Evolutionary conservation across 2,797 vertebrate genomes (phyloP), one percentile per base, ranked within the genome.

Genomic region (Pangasius krempfi): DNA sequence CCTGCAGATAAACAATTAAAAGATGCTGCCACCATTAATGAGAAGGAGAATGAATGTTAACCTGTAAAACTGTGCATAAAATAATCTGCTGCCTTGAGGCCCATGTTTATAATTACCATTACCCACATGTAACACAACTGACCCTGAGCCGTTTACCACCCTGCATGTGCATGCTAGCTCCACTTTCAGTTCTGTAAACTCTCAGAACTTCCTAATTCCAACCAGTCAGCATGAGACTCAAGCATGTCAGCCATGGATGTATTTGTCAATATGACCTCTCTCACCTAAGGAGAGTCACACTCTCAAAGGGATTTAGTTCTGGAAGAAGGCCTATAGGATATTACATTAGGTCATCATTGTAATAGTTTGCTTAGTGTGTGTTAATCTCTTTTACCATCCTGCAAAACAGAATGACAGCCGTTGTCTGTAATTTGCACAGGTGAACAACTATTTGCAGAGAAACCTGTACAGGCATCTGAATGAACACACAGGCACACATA

Each of bases 341-440:
- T 62, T 60, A 50, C 60, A 66, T 18, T 8, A 20, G 47, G 47
- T 37, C 64, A 52, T 52, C 62, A 25, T 54, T 33, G 81, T 70
- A 13, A 5, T 54, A 94, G 95, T 96, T 96, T 95, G 94, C 94
- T 94, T 94, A 96, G 95, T 94, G 95, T 93, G 93, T 90, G 91
- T 93, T 92, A 92, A 94, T 95, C 94, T 94, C 93, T 58, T 58
- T 37, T 37, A 80, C 30, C 6, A 20, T 79, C 88, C 88, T 92
- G 90, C 89, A 92, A 90, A 94, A 95, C 94, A 94, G 92, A 94
- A 93, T 91, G 94, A 85, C 84, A 91, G 91, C 89, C 92, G 89
- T 90, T 89, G 40, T 94, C 86, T 95, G 93, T 93, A 94, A 95
- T 96, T 96, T 96, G 93, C 95, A 95, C 94, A 95, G 95, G 95